Base-by-base conservation (phyloP, 2,113 vertebrate species). In the Smithornis capensis region DNA sequence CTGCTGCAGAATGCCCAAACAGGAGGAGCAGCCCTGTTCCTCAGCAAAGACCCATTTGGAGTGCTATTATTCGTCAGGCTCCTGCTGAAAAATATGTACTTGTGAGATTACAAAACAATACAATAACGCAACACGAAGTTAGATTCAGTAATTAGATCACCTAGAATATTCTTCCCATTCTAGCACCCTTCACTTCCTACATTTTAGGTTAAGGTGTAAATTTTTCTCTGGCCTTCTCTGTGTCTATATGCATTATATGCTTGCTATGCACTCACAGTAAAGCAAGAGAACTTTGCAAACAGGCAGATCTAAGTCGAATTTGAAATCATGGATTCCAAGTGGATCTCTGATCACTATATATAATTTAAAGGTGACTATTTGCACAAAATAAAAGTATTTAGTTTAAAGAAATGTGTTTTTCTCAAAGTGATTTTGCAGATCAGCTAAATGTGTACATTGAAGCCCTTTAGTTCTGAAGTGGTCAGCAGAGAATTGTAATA, bases 231-330 rank as follows among this genome's bases (percentile, higher is more conserved):
- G 9, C 12, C 33, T 59, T 33, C 31, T 64, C 7, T 0, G 0
- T 28, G 13, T 57, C 12, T 40, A 4, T 16, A 4, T 44, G 4
- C 16, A 8, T 29, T 11, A 2, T 6, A 11, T 1, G 2, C 4
- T 60, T 37, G 22, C 37, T 73, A 37, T 17, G 29, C 12, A 12
- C 11, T 17, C 19, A 10, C 0, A 40, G 45, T 29, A 44, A 35
- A 57, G 11, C 14, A 76, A 52, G 5, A 5, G 15, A 62, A 18
- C 28, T 65, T 53, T 12, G 17, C 33, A 78, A 50, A n/a, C 2
- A 25, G 14, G 4, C 14, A 81, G 29, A 47, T 37, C 4, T 27
- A 29, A 47, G 16, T 38, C 10, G 47, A 64, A 71, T 4, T 12
- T 7, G 0, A 27, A 62, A 16, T 21, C 7, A 82, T 59, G 63